phyloP scores from a whole-genome alignment of 92 coral and sea anemone species.

The Muricea muricata region DNA sequence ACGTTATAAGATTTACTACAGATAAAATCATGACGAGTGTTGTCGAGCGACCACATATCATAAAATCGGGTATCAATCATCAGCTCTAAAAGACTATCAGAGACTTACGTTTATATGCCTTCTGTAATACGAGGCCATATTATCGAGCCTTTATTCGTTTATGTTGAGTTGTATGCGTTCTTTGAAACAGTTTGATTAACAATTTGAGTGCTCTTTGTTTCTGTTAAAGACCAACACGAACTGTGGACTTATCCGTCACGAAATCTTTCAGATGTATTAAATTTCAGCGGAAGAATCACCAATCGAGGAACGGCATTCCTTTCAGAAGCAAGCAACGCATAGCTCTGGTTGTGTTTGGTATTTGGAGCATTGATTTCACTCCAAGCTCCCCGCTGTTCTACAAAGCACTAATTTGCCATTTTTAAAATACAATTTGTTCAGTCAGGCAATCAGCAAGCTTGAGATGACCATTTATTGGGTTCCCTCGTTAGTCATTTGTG shows the following conservation, averaged over 20 bases:
- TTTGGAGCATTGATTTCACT: slow-evolving; percentile 23
- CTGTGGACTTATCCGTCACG: neutral
- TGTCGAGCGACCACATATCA: no score
- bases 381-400: slow-evolving; percentile 10
- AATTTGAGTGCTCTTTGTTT: neutral
- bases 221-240: neutral
- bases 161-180: neutral
- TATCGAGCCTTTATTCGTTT: neutral
- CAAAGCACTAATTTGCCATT: neutral
- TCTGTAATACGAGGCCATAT: neutral
- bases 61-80: neutral
- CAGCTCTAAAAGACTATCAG: neutral
- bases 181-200: neutral
- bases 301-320: neutral
- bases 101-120: neutral
- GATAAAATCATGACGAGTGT: no score
- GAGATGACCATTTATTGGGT: neutral
- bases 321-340: neutral
- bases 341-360: slow-evolving; percentile 32
- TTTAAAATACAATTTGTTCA: neutral
- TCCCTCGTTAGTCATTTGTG: neutral
- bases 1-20: neutral
- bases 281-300: neutral
- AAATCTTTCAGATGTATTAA: neutral
- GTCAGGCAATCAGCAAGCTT: neutral